phyloP scores from a whole-genome alignment of 2,888 invertebrate genomes.

The Tinea trinotella region DNA sequence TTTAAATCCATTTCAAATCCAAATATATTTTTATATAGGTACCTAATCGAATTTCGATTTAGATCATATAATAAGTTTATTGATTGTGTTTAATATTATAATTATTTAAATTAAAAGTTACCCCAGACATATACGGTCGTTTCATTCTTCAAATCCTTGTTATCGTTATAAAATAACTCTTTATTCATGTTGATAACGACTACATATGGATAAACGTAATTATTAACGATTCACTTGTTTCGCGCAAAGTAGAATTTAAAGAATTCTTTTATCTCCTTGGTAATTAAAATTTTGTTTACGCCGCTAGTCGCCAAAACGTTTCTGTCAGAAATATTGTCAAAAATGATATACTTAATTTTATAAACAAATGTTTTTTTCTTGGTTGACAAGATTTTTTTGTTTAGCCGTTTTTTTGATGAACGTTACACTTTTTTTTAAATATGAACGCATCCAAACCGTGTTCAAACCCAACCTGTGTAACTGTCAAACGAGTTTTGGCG shows the following conservation, averaged over 20 bases:
- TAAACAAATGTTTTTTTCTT: background rate
- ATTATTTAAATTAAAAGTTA: constrained; percentile 21
- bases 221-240: constrained; percentile 20
- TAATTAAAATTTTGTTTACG: constrained; percentile 36
- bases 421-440: too few species aligned
- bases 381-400: background rate
- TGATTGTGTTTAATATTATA: background rate
- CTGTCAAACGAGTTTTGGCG: too few species aligned
- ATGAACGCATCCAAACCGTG: too few species aligned
- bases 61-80: too few species aligned
- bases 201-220: constrained; percentile 8
- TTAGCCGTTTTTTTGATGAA: too few species aligned
- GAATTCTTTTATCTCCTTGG: constrained; percentile 32
- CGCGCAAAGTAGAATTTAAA: constrained; percentile 23
- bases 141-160: constrained; percentile 13
- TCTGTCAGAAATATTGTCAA: background rate
- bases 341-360: too few species aligned
- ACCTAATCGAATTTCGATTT: too few species aligned
- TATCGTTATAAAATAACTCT: background rate
- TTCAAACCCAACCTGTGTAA: too few species aligned
- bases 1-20: too few species aligned
- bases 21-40: too few species aligned
- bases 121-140: constrained; percentile 17
- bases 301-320: too few species aligned
- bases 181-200: constrained; percentile 1